Base-by-base conservation (phyloP, 1,140 invertebrate species). In the Dolichoris vasculosae region DNA sequence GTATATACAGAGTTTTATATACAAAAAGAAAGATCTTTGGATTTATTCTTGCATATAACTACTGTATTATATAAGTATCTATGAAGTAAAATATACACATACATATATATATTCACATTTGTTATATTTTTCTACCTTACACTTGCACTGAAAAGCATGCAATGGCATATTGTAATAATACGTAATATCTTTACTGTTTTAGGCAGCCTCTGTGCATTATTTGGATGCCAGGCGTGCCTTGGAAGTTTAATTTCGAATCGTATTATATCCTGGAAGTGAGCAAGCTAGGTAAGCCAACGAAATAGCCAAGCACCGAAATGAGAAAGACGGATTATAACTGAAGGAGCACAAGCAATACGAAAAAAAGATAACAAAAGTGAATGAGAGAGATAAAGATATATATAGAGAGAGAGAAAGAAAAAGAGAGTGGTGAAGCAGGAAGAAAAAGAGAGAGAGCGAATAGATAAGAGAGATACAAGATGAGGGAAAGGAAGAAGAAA, bases 121-220 rank as follows among this genome's bases (percentile, higher is more conserved):
- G 51, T 15, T 30, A 76, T 51, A 51, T 30, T 63, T 64, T 26
- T 81, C 32, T 67, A 13, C 0, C 40, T 67, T 63, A 11, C 59
- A 38, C 80, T 84, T 67, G 40, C 23, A 1, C 38, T 17, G 32
- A 30, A 20, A 76, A 35, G 40, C 83, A 32, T 51, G 87, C 88
- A 88, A 88, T 88, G 90, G 88, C 90, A 90, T 88, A 88, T 88
- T 89, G 91, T 91, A 92, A 91, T 91, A 92, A 92, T 92, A 91
- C 91, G 90, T 92, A 91, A 92, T 92, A 91, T 92, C 90, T 92
- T 92, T 91, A 92, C 90, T 92, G 90, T 92, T 92, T 91, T 91
- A 91, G 90, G 90, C 91, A 92, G 90, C 89, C 89, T 88, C 90
- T 89, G 90, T 90, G 90, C 91, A 89, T 91, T 92, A 92, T 91